Base-by-base conservation (phyloP, 2,113 vertebrate genomes). In the Ochotona princeps region DNA sequence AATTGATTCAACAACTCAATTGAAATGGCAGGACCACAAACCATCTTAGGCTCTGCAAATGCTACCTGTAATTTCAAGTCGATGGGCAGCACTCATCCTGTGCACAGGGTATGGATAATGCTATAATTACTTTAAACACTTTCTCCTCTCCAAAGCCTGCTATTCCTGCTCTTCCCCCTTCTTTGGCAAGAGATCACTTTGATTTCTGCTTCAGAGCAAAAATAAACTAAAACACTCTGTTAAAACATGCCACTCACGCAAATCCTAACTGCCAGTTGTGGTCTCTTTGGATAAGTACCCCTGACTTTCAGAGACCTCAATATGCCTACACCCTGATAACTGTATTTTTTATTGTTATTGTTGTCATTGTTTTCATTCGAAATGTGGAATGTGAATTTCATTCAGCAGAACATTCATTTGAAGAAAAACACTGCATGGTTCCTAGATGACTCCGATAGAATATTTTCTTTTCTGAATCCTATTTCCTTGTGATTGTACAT, bases 1-100 rank as follows among this genome's bases (percentile, higher is more conserved):
- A 89, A 87, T 12, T 73, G 57, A 89, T 94, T 94, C 81, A 85
- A 49, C 32, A 78, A 32, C 60, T 89, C 67, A 60, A 8, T 60
- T 54, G 72, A 85, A 82, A 76, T 49, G 47, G 60, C 70, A 78
- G 66, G 14, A 63, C 49, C 18, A n/a, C 38, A 87, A 83, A 88
- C 32, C 89, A 17, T 49, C 20, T 30, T 83, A 26, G 72, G 8
- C 72, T 96, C 61, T 73, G 89, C 66, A 92, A 96, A 92, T 89
- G 47, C 32, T 84, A 18, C 44, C 66, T 87, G 0, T 61, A 60
- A 73, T 69, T 83, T 91, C 28, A 89, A 92, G 80, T 83, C 75
- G 86, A n/a, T 72, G 21, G 32, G 28, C 20, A 61, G 25, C 26
- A 51, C 32, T 86, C 2, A 17, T 20, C 67, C 49, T 66, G 65